Base-by-base conservation (phyloP, 2,797 vertebrate genomes). In the Sciurus vulgaris region DNA sequence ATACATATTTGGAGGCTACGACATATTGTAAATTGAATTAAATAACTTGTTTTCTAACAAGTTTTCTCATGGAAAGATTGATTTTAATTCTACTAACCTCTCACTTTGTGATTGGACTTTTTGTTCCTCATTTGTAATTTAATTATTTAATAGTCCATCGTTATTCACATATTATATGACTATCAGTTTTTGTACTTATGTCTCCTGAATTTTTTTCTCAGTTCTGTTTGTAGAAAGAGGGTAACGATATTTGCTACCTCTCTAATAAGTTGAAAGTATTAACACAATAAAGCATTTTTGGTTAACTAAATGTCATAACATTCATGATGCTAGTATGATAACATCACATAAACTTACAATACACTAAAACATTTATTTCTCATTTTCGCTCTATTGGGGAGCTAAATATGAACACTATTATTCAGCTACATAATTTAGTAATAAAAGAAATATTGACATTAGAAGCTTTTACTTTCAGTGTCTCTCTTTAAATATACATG, bases 51-150 rank as follows among this genome's bases (percentile, higher is more conserved):
- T 76, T 8, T 85, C 65, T 78, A 56, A 56, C 0, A 82, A 33
- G 41, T 78, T 86, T 85, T 33, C 56, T 76, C 28, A 69, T 56
- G 0, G 84, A 89, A 93, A 88, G 38, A 61, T 0, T 73, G 61
- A 95, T 93, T 91, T 86, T 93, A 97, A 76, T 89, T 38, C 24
- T 83, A 76, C 5, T 91, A 76, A 70, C 28, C 2, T 65, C 67
- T 78, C 24, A 65, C 28, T 77, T 91, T 82, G 59, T 85, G 67
- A 86, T 83, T 9, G 84, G 56, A 17, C 7, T 56, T 91, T 70
- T 74, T 86, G 63, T 61, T 79, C 13, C 24, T 84, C 8, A 69
- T 51, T 44, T 72, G 44, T 83, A 73, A 69, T 3, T n/a, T 63
- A 49, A 51, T 54, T 90, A 79, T 22, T 30, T 81, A 88, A 73